Evolutionary conservation across 2,888 invertebrate species (phyloP), one percentile per base, ranked within the genome.

Genomic region (Junonia oenone): DNA sequence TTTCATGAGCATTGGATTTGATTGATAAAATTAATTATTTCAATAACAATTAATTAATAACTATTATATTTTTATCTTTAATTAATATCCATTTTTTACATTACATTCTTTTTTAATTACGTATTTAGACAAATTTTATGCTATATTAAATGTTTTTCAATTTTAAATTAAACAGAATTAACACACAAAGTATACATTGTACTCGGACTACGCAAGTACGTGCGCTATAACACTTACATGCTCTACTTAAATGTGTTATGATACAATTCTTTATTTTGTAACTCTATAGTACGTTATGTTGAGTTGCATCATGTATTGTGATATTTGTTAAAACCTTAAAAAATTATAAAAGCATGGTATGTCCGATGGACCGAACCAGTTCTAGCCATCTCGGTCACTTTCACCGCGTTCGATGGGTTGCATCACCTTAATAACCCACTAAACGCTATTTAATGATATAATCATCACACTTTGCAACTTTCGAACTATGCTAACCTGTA

Each of bases 1-100:
- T 82, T 87, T 85, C 83, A 83, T 75, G 78, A 81, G 65, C 81
- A 80, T 64, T 71, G n/a, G 69, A 76, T 76, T 77, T 73, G 72
- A 77, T 77, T 63, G 72, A 67, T 62, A 50, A 59, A 58, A 29
- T n/a, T n/a, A 55, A 40, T 56, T 35, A 29, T 9, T 45, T 33
- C 8, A 45, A n/a, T 22, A 14, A 45, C 2, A 4, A 19, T 27
- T 11, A 33, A 14, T 6, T 14, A 43, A 9, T 38, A 17, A 8
- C 17, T 9, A 17, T 37, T 37, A 3, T 9, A 2, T 38, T 3
- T 9, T 17, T 38, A 2, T 2, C 6, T 17, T 9, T 38, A 9
- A 17, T 17, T 38, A 17, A 14, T 8, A 37, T 8, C 3, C 8
- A 6, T 0, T 15, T 8, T 6, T 15, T 1, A 13, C n/a, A n/a